Conservation (phyloP, 2,888 invertebrate species). For the Diaperis boleti region DNA sequence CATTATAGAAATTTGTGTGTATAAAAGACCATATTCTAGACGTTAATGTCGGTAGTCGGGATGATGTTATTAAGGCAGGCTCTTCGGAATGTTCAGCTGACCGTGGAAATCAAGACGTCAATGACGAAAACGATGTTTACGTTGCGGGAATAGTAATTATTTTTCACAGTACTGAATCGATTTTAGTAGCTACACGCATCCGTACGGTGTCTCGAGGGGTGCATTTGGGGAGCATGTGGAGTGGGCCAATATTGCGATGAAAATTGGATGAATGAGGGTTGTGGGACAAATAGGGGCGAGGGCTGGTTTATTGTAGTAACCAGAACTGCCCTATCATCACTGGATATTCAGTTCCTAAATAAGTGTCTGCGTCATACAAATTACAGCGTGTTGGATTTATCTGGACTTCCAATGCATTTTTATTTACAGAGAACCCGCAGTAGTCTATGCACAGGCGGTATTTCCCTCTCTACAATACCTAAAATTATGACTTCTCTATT, state of each 20-base stretch:
- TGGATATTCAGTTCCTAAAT: too few species aligned
- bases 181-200: slow-evolving; percentile 11
- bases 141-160: slow-evolving; percentile 5
- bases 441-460: too few species aligned
- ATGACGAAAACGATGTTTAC: slow-evolving; percentile 5
- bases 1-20: slow-evolving; percentile 20
- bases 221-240: neutral
- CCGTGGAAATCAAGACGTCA: slow-evolving; percentile 8
- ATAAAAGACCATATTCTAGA: slow-evolving; percentile 3
- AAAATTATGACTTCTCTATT: too few species aligned
- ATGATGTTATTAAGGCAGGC: slow-evolving; percentile 9
- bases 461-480: too few species aligned
- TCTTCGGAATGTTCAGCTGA: slow-evolving; percentile 6
- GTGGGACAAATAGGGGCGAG: too few species aligned
- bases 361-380: too few species aligned
- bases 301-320: too few species aligned
- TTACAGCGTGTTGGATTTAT: too few species aligned
- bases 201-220: neutral
- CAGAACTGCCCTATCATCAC: too few species aligned
- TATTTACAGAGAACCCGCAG: too few species aligned
- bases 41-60: slow-evolving; percentile 4
- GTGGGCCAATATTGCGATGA: neutral
- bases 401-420: too few species aligned
- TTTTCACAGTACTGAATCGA: slow-evolving; percentile 8
- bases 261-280: neutral